Evolutionary conservation across 2,113 vertebrate genomes (phyloP), one percentile per base, ranked within the genome.

Genomic region (Falcunculus frontatus): DNA sequence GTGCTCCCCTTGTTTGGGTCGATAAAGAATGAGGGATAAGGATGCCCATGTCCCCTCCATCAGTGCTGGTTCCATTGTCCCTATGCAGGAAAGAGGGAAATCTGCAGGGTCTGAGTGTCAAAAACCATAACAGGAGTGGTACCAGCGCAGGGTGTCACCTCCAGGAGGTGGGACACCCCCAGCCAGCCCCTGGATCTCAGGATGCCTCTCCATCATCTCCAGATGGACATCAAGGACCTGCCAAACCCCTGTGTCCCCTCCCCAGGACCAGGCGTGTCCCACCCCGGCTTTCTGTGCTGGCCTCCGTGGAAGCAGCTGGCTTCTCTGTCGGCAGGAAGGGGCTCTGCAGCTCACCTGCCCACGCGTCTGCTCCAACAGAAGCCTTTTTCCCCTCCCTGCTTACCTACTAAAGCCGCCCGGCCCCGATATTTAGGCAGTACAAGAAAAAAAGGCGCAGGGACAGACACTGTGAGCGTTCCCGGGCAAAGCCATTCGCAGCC

Each of bases 271-370:
- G 26, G 19, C 0, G 0, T 30, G 39, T 59, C 37, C 50, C 67
- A 47, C 13, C 16, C 41, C 0, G 1, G 18, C 33, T 60, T 50
- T 52, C 44, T 50, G 46, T 15, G 12, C 62, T 4, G 0, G 11
- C 27, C 27, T n/a, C 6, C 0, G 22, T 6, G 47, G 32, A 35
- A 49, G 37, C 83, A 69, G 14, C 6, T 1, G 0, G 20, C 46
- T 62, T 33, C 49, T 62, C 62, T 37, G 6, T 11, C 3, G 2
- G 52, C 42, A 56, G 44, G 20, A 68, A 35, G 4, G 47, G 41
- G 33, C 33, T 69, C 49, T 7, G 6, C 67, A 30, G 41, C n/a
- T 35, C 26, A 1, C 29, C n/a, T 7, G 5, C 67, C 72, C 92
- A 32, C 1, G 1, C 6, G 11, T 39, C 52, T 4, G 4, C 84